Evolutionary conservation across 2,888 invertebrate genomes (phyloP).

Genomic region (Plusia festucae): DNA sequence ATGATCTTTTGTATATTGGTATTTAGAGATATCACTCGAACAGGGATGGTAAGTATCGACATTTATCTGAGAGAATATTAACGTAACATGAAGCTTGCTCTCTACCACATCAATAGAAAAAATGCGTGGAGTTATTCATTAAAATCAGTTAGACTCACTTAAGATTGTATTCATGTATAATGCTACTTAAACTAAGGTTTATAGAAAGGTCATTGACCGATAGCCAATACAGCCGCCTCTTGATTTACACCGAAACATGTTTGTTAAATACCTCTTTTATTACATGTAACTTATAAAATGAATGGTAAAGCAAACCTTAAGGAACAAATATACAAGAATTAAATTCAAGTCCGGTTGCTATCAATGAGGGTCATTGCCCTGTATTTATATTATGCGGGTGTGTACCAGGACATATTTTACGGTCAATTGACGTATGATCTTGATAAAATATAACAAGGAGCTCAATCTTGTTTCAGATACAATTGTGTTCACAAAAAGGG

Average conservation of each 20-base stretch:
- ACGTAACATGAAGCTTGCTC: too few species aligned
- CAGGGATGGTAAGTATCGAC: too few species aligned
- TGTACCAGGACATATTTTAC: slow-evolving; percentile 2
- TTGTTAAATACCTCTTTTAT: not conserved
- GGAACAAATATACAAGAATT: not conserved
- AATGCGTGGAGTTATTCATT: too few species aligned
- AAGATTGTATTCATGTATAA: not conserved
- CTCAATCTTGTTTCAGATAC: not conserved
- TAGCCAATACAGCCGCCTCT: not conserved
- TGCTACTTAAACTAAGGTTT: not conserved
- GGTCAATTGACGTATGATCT: not conserved
- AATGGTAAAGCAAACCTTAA: not conserved
- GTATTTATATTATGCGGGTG: not conserved
- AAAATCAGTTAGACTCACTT: too few species aligned
- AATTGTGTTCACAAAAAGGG: not conserved
- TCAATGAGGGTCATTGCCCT: not conserved
- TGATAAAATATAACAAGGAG: slow-evolving; percentile 1
- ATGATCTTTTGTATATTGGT: not conserved
- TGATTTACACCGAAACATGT: not conserved
- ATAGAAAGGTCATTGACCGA: not conserved
- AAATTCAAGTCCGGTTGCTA: not conserved
- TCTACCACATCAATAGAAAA: too few species aligned
- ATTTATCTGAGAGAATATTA: too few species aligned
- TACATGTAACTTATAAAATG: too few species aligned
- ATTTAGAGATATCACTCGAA: too few species aligned